phyloP scores from a whole-genome alignment of 2,888 invertebrate genomes.

The Schrankia costaestrigalis region DNA sequence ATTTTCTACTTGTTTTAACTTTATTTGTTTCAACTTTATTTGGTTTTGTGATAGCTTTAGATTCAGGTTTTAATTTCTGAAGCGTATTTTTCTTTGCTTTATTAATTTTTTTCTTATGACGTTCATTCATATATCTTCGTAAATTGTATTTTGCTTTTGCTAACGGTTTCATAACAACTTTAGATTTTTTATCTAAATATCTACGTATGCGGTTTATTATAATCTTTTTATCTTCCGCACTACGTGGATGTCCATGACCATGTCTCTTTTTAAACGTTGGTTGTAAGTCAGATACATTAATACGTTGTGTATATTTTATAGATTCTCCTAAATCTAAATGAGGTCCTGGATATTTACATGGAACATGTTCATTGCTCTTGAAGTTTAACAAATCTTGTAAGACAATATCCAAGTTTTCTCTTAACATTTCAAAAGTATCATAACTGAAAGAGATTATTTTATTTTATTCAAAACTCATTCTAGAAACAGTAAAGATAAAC shows the following conservation, averaged over 20 bases:
- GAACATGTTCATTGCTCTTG: constrained; percentile 50
- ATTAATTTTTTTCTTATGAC: constrained; percentile 15
- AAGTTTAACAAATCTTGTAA: constrained; percentile 84
- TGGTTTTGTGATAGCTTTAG: constrained; percentile 6
- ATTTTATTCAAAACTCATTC: too few species aligned
- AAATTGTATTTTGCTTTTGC: constrained; percentile 39
- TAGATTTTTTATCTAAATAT: constrained; percentile 55
- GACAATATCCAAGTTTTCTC: constrained; percentile 88
- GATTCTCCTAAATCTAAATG: constrained; percentile 55
- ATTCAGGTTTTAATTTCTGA: too few species aligned
- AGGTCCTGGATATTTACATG: constrained; percentile 58
- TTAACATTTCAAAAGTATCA: constrained; percentile 93
- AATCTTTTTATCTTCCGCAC: constrained; percentile 40
- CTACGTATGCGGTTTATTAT: constrained; percentile 61
- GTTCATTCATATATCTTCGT: constrained; percentile 27
- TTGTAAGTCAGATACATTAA: constrained; percentile 3
- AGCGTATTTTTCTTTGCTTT: constrained; percentile 17
- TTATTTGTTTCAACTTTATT: constrained; percentile 17
- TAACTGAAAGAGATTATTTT: constrained; percentile 77
- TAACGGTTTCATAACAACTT: constrained; percentile 35
- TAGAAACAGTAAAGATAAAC: too few species aligned
- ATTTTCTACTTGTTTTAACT: constrained; percentile 34
- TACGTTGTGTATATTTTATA: constrained; percentile 28
- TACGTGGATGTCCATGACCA: constrained; percentile 15
- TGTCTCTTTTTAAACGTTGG: too few species aligned